Conservation (phyloP, 2,113 vertebrate genomes). For the human region GRCh38 chr14:81132001-81132500, state of each 20-base stretch:
- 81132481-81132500: background rate
- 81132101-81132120: background rate
- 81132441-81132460: background rate
- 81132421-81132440: constrained; percentile 1
- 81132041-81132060: background rate
- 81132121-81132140: constrained; percentile 29
- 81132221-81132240: constrained; percentile 3
- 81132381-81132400: background rate
- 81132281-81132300: background rate
- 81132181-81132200: background rate
- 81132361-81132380: constrained; percentile 13
- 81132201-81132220: background rate
- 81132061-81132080: background rate
- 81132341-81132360: constrained; percentile 21
- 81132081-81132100: background rate
- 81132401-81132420: background rate
- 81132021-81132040: background rate
- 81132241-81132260: background rate
- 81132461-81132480: background rate
- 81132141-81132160: constrained; percentile 12
- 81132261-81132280: background rate
- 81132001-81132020: background rate
- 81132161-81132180: background rate
- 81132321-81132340: background rate
- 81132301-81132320: constrained; percentile 41